Evolutionary conservation across 92 coral and sea anemone genomes (phyloP).

Genomic region (Isaurus tuberculatus): DNA sequence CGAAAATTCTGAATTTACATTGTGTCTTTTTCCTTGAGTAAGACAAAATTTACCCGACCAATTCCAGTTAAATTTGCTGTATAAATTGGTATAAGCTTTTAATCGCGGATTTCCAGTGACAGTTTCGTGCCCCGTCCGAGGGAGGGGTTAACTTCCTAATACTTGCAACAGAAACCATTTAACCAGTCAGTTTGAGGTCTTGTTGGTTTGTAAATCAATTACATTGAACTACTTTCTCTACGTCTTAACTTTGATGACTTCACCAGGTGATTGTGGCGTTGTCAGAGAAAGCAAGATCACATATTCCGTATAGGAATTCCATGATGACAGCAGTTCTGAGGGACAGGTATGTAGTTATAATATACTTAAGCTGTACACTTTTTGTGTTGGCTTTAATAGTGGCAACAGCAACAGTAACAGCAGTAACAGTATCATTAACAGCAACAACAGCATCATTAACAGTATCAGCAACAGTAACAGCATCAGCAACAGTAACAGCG

Average conservation of each 20-base stretch:
- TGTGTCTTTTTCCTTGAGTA: no score
- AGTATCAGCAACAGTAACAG: background rate
- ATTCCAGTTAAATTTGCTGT: no score
- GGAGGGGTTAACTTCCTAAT: no score
- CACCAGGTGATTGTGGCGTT: constrained; percentile 93
- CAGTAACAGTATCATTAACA: background rate
- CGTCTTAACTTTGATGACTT: background rate
- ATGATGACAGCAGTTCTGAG: constrained; percentile 95
- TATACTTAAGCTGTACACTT: background rate
- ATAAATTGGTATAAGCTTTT: no score
- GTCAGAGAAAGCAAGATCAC: constrained; percentile 97
- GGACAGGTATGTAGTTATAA: constrained; percentile 76
- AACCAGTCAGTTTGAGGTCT: background rate
- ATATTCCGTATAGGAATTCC: constrained; percentile 97
- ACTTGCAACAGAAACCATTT: no score
- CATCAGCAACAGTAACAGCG: no score
- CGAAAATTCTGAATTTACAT: no score
- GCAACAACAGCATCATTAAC: background rate
- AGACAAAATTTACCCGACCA: no score
- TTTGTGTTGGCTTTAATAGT: background rate
- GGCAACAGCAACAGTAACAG: background rate
- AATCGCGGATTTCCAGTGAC: no score
- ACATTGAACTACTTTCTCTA: background rate
- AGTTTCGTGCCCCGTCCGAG: no score
- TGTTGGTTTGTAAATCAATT: background rate